These are phyloP conservation scores for Dusona sp. DNA, from an alignment of 2,888 invertebrate genomes.

Conservation along the genomic window DNA sequence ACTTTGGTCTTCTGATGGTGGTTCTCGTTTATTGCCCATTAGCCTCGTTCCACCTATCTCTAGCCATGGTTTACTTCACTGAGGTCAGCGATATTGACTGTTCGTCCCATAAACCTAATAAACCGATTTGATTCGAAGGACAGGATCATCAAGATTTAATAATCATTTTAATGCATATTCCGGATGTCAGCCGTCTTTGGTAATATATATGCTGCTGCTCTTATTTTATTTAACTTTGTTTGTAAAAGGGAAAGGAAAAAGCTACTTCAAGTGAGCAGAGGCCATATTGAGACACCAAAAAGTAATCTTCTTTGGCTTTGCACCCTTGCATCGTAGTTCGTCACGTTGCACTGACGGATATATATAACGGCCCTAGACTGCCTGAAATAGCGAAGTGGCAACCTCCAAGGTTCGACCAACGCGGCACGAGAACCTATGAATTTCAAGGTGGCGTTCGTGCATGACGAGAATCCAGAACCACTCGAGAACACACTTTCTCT, in stretches of 20 bases:
- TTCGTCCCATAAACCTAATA: slow-evolving; percentile 6
- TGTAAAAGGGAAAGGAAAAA: neutral
- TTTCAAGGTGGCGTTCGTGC: slow-evolving; percentile 69
- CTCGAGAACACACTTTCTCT: slow-evolving; percentile 12
- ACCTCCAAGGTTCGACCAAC: slow-evolving; percentile 27
- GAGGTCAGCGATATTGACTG: slow-evolving; percentile 25
- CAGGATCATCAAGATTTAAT: neutral
- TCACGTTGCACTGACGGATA: slow-evolving; percentile 14
- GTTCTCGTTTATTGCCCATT: slow-evolving; percentile 64
- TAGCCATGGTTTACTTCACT: slow-evolving; percentile 34
- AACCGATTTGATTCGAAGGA: neutral
- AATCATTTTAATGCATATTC: neutral
- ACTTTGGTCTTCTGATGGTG: slow-evolving; percentile 48
- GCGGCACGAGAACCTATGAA: slow-evolving; percentile 68
- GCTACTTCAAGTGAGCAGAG: neutral
- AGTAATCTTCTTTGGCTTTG: slow-evolving; percentile 4
- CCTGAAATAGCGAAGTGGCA: slow-evolving; percentile 41
- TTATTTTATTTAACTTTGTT: slow-evolving; percentile 6
- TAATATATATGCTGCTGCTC: neutral
- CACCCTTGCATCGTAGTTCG: slow-evolving; percentile 17
- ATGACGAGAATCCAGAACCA: slow-evolving; percentile 69
- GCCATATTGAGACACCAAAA: slow-evolving; percentile 18
- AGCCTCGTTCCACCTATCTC: slow-evolving; percentile 47
- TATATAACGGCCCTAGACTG: slow-evolving; percentile 20
- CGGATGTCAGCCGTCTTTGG: neutral